phyloP scores from a whole-genome alignment of 1,140 invertebrate genomes.

The Littorina saxatilis region DNA sequence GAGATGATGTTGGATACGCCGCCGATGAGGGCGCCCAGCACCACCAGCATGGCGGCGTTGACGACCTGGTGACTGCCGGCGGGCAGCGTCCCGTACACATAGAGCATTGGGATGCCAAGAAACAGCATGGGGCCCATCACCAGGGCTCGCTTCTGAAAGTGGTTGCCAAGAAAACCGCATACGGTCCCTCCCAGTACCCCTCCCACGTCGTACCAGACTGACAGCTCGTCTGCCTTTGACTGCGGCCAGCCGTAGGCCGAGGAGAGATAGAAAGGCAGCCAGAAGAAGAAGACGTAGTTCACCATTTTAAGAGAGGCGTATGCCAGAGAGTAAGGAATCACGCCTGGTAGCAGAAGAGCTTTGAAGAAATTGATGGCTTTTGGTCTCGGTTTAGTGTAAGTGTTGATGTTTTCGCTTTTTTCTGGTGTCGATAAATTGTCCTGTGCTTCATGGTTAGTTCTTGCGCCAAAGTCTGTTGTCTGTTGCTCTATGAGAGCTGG shows the following conservation, averaged over 20 bases:
- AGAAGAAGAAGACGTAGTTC: slow-evolving; percentile 80
- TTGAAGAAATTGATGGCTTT: slow-evolving; percentile 70
- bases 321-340: slow-evolving; percentile 76
- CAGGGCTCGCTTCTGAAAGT: background rate
- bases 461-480: no score
- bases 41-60: slow-evolving; percentile 75
- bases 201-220: slow-evolving; percentile 78
- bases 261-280: slow-evolving; percentile 77
- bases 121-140: slow-evolving; percentile 6
- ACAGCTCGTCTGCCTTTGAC: slow-evolving; percentile 75
- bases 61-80: background rate
- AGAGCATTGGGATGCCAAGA: background rate
- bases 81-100: background rate
- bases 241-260: slow-evolving; percentile 74
- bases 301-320: slow-evolving; percentile 78
- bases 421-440: no score
- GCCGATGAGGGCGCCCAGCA: slow-evolving; percentile 76
- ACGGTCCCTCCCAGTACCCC: slow-evolving; percentile 74
- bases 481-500: no score
- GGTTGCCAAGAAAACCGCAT: background rate
- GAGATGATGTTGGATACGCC: slow-evolving; percentile 77
- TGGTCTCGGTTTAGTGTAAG: background rate
- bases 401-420: no score
- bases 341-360: slow-evolving; percentile 76
- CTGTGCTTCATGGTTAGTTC: no score